phyloP scores from a whole-genome alignment of 2,888 invertebrate genomes.

The Ectemnius cavifrons region DNA sequence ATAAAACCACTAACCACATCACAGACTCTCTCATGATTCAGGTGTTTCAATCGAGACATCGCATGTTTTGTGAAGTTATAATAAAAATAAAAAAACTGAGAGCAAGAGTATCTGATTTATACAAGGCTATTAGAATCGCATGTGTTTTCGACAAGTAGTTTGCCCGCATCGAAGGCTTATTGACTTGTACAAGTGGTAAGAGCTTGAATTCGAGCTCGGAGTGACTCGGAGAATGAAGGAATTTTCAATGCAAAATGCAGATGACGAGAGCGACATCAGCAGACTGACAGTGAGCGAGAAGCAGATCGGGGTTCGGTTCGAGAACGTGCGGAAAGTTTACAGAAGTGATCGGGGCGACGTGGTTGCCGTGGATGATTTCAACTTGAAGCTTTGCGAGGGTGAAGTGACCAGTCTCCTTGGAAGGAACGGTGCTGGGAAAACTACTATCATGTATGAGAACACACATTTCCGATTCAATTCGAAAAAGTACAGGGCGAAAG shows the following conservation, averaged over 20 bases:
- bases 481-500: too few relatives aligned
- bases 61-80: too few relatives aligned
- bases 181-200: conserved; percentile 28
- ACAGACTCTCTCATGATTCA: too few relatives aligned
- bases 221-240: conserved; percentile 2
- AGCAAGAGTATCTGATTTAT: background rate
- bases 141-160: background rate
- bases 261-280: conserved; percentile 66
- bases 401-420: conserved; percentile 93
- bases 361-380: conserved; percentile 87
- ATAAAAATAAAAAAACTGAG: too few relatives aligned
- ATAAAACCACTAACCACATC: too few relatives aligned
- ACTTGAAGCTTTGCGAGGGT: conserved; percentile 88
- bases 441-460: conserved; percentile 90
- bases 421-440: conserved; percentile 95
- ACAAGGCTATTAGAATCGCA: background rate
- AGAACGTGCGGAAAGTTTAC: conserved; percentile 86
- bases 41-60: too few relatives aligned
- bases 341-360: conserved; percentile 78
- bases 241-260: conserved; percentile 46
- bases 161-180: conserved; percentile 2
- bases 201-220: conserved; percentile 35
- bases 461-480: background rate
- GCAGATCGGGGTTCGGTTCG: conserved; percentile 86
- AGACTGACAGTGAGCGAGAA: conserved; percentile 70